Conservation (phyloP, 1,140 invertebrate genomes). For the Ylistrum balloti region DNA sequence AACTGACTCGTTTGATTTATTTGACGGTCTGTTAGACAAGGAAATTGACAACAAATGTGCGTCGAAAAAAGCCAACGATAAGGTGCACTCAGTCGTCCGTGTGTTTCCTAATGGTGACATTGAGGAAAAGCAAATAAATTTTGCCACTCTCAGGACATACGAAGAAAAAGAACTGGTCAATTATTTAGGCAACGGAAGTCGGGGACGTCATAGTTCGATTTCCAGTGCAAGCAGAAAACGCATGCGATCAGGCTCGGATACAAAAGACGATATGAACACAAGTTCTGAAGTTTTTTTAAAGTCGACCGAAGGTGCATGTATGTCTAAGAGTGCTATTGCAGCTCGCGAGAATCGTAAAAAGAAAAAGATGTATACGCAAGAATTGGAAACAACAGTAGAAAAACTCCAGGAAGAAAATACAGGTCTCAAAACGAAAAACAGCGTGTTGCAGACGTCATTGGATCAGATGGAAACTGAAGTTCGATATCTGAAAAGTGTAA, state of each 20-base stretch:
- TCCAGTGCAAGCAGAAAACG: not conserved
- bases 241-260: too few species aligned
- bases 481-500: constrained; percentile 66
- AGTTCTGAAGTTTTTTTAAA: not conserved
- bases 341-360: constrained; percentile 69
- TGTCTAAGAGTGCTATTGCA: constrained; percentile 69
- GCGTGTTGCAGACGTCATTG: constrained; percentile 42
- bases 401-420: constrained; percentile 61
- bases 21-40: not conserved
- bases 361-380: constrained; percentile 68
- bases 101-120: constrained; percentile 9
- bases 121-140: not conserved
- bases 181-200: not conserved
- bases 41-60: not conserved
- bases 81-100: not conserved
- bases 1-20: constrained; percentile 21
- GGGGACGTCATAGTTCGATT: not conserved
- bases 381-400: constrained; percentile 61
- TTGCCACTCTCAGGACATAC: not conserved
- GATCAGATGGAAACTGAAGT: constrained; percentile 60
- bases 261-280: not conserved
- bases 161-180: not conserved
- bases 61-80: not conserved
- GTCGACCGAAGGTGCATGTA: constrained; percentile 73
- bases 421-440: constrained; percentile 50